These are phyloP conservation scores for Columba livia DNA, from an alignment of 2,113 vertebrate species.

Conservation along the genomic window DNA sequence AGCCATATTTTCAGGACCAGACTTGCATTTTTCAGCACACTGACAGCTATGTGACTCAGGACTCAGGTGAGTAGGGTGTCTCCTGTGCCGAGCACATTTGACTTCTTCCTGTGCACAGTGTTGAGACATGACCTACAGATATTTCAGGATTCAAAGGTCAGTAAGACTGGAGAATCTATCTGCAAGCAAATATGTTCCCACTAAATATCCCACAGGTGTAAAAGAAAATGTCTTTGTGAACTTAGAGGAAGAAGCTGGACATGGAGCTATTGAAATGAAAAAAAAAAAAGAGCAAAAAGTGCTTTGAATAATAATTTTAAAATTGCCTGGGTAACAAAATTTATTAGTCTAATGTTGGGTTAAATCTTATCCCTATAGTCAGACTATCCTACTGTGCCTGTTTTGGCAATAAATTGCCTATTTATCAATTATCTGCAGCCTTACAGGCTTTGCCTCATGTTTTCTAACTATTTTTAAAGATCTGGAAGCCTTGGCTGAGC, in stretches of 20 bases:
- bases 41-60: neutral
- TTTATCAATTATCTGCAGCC: neutral
- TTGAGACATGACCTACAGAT: neutral
- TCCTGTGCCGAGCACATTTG: neutral
- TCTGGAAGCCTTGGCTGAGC: neutral
- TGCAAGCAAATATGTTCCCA: neutral
- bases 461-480: neutral
- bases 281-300: neutral
- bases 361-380: neutral
- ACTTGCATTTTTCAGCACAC: neutral
- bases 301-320: neutral
- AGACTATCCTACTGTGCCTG: neutral
- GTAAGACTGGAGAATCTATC: neutral
- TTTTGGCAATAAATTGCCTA: neutral
- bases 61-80: neutral
- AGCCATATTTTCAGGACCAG: conserved; percentile 3
- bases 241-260: neutral
- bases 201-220: neutral
- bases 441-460: neutral
- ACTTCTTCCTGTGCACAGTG: neutral
- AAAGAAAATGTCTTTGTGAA: neutral
- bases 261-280: neutral
- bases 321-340: neutral
- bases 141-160: neutral
- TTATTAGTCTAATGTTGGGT: neutral